These are phyloP conservation scores for Dysidea cf. avara DNA, from an alignment of 37 sponge, comb jelly and placozoan genomes.

Conservation along the genomic window DNA sequence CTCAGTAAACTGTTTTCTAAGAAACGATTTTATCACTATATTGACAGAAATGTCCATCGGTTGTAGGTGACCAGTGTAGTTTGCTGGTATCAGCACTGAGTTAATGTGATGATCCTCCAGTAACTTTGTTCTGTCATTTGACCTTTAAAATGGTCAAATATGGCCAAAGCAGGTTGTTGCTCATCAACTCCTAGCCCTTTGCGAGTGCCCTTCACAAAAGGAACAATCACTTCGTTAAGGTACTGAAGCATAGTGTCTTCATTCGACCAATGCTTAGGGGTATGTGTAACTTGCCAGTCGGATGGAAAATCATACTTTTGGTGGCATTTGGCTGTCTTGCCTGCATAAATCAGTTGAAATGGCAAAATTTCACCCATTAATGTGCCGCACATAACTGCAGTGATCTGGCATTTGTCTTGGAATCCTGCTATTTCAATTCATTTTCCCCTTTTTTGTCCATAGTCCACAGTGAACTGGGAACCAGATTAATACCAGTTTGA, in stretches of 20 bases:
- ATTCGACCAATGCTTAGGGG: slow-evolving; percentile 6
- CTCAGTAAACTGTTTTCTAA: too few relatives aligned
- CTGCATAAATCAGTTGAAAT: neutral
- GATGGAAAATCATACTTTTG: neutral
- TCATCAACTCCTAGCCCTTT: neutral
- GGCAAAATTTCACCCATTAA: neutral
- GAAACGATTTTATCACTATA: too few relatives aligned
- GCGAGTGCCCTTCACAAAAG: neutral
- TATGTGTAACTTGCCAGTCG: neutral
- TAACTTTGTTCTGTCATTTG: neutral
- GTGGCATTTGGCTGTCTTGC: neutral
- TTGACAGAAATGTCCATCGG: too few relatives aligned
- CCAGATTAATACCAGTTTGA: too few relatives aligned
- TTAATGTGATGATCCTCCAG: slow-evolving; percentile 9
- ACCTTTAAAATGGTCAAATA: neutral
- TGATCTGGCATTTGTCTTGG: too few relatives aligned
- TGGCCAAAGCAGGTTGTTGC: neutral
- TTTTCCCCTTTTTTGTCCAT: too few relatives aligned
- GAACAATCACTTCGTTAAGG: neutral
- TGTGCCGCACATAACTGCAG: too few relatives aligned
- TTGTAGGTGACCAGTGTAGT: too few relatives aligned
- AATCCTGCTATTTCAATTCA: too few relatives aligned
- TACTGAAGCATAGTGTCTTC: neutral
- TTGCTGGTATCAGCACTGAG: neutral
- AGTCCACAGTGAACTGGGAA: too few relatives aligned